These are phyloP conservation scores for Drosophila murphyi DNA, from an alignment of 1,140 invertebrate genomes.

Conservation along the genomic window DNA sequence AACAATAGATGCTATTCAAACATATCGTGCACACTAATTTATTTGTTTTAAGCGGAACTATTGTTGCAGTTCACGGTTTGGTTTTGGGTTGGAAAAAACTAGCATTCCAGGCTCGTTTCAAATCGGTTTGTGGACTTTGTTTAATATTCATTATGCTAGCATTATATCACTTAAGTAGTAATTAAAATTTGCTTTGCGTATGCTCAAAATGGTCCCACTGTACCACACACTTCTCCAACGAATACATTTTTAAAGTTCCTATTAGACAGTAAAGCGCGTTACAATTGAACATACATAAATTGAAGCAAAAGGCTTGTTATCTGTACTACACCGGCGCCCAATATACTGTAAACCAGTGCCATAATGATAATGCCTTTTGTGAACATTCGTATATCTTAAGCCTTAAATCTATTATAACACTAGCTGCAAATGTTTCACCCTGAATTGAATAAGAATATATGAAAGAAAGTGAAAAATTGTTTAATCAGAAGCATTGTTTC, in stretches of 20 bases:
- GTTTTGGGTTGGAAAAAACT: no score
- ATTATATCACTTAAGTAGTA: neutral
- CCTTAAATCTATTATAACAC: neutral
- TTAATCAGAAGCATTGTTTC: no score
- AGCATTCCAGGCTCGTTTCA: neutral
- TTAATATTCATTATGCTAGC: no score
- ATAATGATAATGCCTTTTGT: conserved; percentile 18
- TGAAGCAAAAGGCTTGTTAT: conserved; percentile 8
- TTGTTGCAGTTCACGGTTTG: no score
- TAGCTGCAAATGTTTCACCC: neutral
- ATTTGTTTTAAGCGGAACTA: no score
- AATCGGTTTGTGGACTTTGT: no score
- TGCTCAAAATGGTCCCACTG: conserved; percentile 20
- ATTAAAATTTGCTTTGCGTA: neutral
- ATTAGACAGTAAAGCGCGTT: neutral
- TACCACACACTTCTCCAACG: conserved; percentile 39
- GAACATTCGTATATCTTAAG: no score
- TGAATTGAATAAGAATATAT: neutral
- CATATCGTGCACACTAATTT: no score
- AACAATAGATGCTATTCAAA: neutral
- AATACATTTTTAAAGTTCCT: conserved; percentile 47
- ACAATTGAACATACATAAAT: neutral
- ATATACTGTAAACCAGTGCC: conserved; percentile 16
- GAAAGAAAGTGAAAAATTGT: no score
- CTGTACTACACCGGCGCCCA: conserved; percentile 2